Evolutionary conservation across 2,113 vertebrate species (phyloP).

Genomic region (Drymodes brunneopygia): DNA sequence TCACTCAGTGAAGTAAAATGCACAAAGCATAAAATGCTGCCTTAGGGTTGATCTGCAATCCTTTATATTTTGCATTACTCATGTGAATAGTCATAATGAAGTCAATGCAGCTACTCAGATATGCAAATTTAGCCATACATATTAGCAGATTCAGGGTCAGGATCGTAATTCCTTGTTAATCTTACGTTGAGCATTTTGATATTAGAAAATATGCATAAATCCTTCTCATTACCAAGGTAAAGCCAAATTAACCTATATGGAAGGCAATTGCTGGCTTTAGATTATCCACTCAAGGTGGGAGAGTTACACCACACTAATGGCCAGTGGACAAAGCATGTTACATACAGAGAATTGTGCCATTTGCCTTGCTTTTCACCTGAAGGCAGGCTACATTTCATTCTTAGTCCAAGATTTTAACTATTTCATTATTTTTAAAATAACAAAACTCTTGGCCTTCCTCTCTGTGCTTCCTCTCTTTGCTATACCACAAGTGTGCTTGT

Average conservation of each 20-base stretch:
- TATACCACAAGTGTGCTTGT: neutral
- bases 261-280: neutral
- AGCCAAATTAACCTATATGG: neutral
- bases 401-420: neutral
- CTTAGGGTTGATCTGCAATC: neutral
- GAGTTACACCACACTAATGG: neutral
- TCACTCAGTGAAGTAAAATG: neutral
- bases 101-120: neutral
- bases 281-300: neutral
- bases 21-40: neutral
- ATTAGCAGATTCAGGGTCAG: neutral
- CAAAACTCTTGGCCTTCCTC: neutral
- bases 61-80: neutral
- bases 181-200: neutral
- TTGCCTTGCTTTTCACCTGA: neutral
- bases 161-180: neutral
- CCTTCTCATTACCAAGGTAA: neutral
- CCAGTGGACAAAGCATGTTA: neutral
- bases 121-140: neutral
- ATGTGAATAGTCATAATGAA: neutral
- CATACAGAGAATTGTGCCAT: neutral
- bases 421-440: neutral
- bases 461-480: neutral
- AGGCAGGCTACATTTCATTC: neutral
- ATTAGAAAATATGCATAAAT: neutral